These are phyloP conservation scores for Heterodera filipjevi DNA, from an alignment of 2,888 invertebrate genomes.

Conservation along the genomic window DNA sequence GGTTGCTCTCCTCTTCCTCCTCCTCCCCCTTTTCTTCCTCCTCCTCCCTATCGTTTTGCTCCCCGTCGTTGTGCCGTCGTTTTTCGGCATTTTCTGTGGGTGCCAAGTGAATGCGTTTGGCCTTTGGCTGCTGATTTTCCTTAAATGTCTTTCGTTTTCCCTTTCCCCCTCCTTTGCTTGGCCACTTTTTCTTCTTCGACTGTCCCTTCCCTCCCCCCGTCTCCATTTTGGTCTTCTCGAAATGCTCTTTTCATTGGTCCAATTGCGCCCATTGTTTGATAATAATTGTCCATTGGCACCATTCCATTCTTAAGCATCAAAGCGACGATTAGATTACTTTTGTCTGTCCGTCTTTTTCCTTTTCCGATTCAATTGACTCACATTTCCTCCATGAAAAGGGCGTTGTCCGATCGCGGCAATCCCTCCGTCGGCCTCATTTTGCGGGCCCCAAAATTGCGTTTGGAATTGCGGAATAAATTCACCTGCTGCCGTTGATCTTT, in stretches of 20 bases:
- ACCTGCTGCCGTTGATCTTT: not conserved
- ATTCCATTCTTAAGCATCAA: not conserved
- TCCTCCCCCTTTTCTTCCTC: not conserved
- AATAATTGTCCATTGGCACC: not conserved
- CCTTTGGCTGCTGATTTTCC: constrained; percentile 11
- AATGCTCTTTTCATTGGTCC: not conserved
- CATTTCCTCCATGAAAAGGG: not conserved
- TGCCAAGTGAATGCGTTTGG: not conserved
- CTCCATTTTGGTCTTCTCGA: not conserved
- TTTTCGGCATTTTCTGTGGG: not conserved
- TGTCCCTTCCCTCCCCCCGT: not conserved
- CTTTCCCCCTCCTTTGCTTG: not conserved
- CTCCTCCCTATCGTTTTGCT: not conserved
- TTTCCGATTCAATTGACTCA: not conserved
- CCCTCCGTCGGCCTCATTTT: not conserved
- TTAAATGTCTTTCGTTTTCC: not conserved
- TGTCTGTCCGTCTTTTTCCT: too few species aligned
- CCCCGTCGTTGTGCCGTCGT: not conserved
- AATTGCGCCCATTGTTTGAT: not conserved
- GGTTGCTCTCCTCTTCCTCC: constrained; percentile 1
- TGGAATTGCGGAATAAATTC: not conserved
- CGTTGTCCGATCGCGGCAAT: not conserved
- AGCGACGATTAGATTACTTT: not conserved
- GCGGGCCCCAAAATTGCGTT: not conserved
- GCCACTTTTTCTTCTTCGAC: not conserved